Conservation (phyloP, 2,797 vertebrate genomes). For the Anableps anableps region DNA sequence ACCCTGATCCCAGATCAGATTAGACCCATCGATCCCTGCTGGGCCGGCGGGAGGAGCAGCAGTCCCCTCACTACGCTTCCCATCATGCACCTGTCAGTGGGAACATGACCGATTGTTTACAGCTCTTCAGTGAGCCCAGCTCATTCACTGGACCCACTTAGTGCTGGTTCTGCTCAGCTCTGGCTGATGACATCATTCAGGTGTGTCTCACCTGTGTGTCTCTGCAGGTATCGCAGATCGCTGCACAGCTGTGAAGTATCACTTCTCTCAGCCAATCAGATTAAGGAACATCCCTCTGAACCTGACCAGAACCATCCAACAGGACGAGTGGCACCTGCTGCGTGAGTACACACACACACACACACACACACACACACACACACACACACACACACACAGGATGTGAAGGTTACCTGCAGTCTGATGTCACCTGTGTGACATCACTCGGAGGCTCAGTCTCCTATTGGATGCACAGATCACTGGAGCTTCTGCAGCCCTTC, state of each 20-base stretch:
- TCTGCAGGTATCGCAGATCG: conserved; percentile 85
- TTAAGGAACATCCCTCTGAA: conserved; percentile 88
- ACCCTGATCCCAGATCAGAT: conserved; percentile 18
- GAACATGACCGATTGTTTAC: background rate
- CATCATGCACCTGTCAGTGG: background rate
- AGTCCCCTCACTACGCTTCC: background rate
- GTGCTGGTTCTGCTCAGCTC: background rate
- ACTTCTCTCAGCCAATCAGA: conserved; percentile 87
- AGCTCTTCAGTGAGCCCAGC: background rate
- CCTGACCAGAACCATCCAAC: conserved; percentile 87
- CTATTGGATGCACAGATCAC: background rate
- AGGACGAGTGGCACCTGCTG: conserved; percentile 89
- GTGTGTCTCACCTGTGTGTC: conserved; percentile 13
- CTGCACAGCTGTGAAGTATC: conserved; percentile 87
- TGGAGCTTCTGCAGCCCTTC: background rate
- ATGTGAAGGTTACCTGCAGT: background rate
- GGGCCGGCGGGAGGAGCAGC: background rate
- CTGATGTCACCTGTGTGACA: background rate
- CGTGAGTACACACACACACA: conserved; percentile 36
- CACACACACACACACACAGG: background rate
- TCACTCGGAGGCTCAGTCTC: background rate
- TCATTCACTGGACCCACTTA: background rate
- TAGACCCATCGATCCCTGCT: conserved; percentile 10
- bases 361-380: background rate
- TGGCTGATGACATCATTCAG: background rate